phyloP scores from a whole-genome alignment of 2,888 invertebrate genomes.

The Blastobasis adustella region DNA sequence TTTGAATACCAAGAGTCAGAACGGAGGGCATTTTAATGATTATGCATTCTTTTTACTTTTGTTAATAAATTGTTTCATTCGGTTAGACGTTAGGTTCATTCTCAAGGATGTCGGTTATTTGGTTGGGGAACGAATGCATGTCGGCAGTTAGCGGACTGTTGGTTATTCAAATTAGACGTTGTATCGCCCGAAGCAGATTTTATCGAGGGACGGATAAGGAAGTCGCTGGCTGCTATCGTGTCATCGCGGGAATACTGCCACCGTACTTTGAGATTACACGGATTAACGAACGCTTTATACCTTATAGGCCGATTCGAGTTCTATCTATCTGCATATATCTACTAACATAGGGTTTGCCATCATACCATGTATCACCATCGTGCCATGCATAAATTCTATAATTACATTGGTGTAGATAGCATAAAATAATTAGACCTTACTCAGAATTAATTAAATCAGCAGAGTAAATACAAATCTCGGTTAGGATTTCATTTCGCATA shows the following conservation, averaged over 20 bases:
- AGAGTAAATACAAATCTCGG: too few relatives aligned
- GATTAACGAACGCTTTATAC: conserved; percentile 6
- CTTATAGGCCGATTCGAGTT: too few relatives aligned
- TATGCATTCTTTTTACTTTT: too few relatives aligned
- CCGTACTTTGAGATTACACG: conserved; percentile 16
- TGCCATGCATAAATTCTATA: too few relatives aligned
- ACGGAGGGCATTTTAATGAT: too few relatives aligned
- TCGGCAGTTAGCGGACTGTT: conserved; percentile 35
- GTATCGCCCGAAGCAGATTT: conserved; percentile 45
- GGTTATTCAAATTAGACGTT: conserved; percentile 59
- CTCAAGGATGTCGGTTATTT: conserved; percentile 42
- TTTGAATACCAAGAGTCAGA: conserved; percentile 21
- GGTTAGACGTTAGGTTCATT: conserved; percentile 24
- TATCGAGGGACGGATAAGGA: conserved; percentile 64
- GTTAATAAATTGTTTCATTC: conserved; percentile 13
- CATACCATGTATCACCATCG: too few relatives aligned
- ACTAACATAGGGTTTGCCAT: too few relatives aligned
- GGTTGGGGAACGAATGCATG: conserved; percentile 39
- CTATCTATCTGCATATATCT: too few relatives aligned
- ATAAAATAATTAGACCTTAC: too few relatives aligned
- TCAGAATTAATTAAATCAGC: too few relatives aligned
- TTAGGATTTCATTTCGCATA: too few relatives aligned
- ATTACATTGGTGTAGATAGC: too few relatives aligned
- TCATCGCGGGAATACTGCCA: conserved; percentile 39
- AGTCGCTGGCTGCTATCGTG: conserved; percentile 50